Base-by-base conservation (phyloP, 2,888 invertebrate species). In the Abscondita cerata region DNA sequence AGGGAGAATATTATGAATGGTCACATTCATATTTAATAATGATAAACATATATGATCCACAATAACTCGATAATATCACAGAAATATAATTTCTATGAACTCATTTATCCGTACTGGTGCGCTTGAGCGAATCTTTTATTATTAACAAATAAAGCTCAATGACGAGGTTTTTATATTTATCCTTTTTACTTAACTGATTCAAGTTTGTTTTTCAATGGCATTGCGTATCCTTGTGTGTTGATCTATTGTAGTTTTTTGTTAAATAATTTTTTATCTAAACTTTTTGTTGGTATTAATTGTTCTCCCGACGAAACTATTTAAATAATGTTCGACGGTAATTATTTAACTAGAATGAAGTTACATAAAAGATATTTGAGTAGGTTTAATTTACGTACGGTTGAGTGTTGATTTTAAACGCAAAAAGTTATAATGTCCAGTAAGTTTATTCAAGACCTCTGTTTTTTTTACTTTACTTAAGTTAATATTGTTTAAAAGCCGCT, bases 51-150 rank as follows among this genome's bases (percentile, higher is more conserved):
- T 59, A 53, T 62, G 54, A 62, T 59, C 59, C 63, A 59, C 52
- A 59, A 63, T 63, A 63, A 63, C 63, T 52, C 63, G 64, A 64
- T 64, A 64, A 64, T 55, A 64, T 64, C 64, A 58, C 58, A 60
- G 36, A 60, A 60, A 57, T 61, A 64, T 61, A 58, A 61, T 61
- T 61, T 64, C 58, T 58, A 64, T 64, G 64, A 50, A 48, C 56
- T 25, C 61, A 64, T 61, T 64, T 64, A 56, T 61, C 54, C 64
- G 61, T 64, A 47, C 46, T 61, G 61, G 58, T 51, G 61, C 58
- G 64, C 61, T 41, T 54, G 63, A 63, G 55, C 55, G 59, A 59
- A 63, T 63, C 55, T 50, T n/a, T 59, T 54, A 63, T 52, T 55
- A 63, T 59, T 59, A 63, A 52, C 48, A 62, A 58, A 54, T 58